Conservation (phyloP, 2,888 invertebrate species). For the Hymenopus coronatus region DNA sequence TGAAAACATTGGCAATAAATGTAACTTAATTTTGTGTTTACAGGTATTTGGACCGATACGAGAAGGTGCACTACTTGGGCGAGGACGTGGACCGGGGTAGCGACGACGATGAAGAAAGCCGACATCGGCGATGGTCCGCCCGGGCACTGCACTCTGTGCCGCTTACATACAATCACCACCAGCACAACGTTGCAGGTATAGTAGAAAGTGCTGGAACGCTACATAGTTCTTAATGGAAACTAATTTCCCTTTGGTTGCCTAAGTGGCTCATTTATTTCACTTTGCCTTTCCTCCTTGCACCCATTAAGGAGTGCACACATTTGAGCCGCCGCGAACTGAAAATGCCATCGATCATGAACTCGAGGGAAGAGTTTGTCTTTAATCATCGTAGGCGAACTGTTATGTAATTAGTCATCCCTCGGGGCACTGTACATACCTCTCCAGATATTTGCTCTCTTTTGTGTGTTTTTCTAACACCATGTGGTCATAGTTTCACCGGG, state of each 20-base stretch:
- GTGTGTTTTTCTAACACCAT: not conserved
- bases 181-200: slow-evolving; percentile 71
- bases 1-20: not conserved
- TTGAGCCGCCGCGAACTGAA: not conserved
- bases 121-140: slow-evolving; percentile 66
- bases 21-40: slow-evolving; percentile 35
- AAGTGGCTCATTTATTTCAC: not conserved
- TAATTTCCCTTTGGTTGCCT: not conserved
- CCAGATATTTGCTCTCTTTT: not conserved
- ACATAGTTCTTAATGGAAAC: not conserved
- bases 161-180: slow-evolving; percentile 72
- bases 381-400: not conserved
- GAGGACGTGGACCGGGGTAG: slow-evolving; percentile 79
- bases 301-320: not conserved
- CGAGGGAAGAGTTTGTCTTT: not conserved
- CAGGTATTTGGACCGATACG: slow-evolving; percentile 79
- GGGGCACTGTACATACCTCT: not conserved
- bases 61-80: slow-evolving; percentile 84
- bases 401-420: not conserved
- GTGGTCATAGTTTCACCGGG: not conserved
- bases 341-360: not conserved
- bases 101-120: slow-evolving; percentile 73
- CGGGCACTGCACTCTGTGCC: slow-evolving; percentile 66
- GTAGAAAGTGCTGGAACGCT: not conserved
- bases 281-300: not conserved